These are phyloP conservation scores for Colinus virginianus DNA, from an alignment of 2,113 vertebrate species.

Conservation along the genomic window DNA sequence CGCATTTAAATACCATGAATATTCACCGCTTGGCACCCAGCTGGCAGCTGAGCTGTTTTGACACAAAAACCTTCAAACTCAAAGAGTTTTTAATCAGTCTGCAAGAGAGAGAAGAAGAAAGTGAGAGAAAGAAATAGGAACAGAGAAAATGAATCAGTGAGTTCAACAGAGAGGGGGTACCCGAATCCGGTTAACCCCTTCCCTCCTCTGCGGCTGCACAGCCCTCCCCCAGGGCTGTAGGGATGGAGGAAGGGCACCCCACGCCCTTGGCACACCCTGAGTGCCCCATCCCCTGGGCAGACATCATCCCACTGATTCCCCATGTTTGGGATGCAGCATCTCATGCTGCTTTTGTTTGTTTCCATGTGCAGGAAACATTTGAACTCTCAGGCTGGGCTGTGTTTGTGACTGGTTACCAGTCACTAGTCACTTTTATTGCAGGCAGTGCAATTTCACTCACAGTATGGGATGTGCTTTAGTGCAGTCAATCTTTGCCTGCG, in stretches of 20 bases:
- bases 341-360: background rate
- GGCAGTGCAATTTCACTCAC: background rate
- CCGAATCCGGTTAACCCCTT: constrained; percentile 55
- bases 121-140: constrained; percentile 61
- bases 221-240: background rate
- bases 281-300: background rate
- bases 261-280: background rate
- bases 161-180: background rate
- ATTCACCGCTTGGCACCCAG: constrained; percentile 71
- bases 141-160: constrained; percentile 50
- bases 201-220: background rate
- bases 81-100: constrained; percentile 74
- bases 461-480: background rate
- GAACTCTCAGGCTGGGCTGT: background rate
- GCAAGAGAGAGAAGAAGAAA: constrained; percentile 65
- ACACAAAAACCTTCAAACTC: constrained; percentile 75
- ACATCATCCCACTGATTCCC: background rate
- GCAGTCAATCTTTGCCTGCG: background rate
- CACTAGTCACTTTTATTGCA: background rate
- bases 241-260: background rate
- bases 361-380: background rate
- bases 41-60: constrained; percentile 71
- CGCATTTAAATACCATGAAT: constrained; percentile 72
- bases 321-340: background rate
- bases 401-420: background rate